Evolutionary conservation across 2,797 vertebrate species (phyloP).

Genomic region (Tachyglossus aculeatus): DNA sequence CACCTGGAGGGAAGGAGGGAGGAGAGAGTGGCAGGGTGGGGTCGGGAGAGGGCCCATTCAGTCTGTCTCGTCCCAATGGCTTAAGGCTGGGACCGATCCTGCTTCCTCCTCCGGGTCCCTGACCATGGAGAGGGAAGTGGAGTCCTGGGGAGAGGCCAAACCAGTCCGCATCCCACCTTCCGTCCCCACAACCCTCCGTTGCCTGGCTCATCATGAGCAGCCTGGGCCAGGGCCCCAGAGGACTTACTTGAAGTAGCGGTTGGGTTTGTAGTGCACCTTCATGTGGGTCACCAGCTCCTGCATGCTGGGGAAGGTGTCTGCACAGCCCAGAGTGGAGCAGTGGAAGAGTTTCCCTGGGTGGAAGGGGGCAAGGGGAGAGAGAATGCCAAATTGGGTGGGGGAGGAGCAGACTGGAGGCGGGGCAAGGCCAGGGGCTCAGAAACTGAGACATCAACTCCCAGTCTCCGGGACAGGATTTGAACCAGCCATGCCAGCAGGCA

Average conservation of each 20-base stretch:
- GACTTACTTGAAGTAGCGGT: constrained; percentile 93
- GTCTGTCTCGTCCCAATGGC: neutral
- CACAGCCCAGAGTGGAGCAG: constrained; percentile 84
- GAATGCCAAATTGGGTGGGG: too few relatives aligned
- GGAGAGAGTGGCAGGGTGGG: too few relatives aligned
- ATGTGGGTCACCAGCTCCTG: constrained; percentile 90
- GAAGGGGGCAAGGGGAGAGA: neutral
- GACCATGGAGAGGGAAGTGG: too few relatives aligned
- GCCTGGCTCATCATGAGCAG: too few relatives aligned
- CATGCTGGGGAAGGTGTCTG: constrained; percentile 87
- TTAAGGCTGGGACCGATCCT: too few relatives aligned
- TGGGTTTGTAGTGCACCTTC: constrained; percentile 93
- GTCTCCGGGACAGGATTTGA: neutral
- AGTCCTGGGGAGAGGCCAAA: too few relatives aligned
- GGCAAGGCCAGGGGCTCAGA: neutral
- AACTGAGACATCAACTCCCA: too few relatives aligned
- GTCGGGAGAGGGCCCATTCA: too few relatives aligned
- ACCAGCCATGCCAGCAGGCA: neutral
- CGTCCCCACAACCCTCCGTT: too few relatives aligned
- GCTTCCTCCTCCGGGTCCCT: too few relatives aligned
- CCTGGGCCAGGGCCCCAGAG: too few relatives aligned
- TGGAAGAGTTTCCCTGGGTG: constrained; percentile 84
- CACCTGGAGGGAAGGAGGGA: constrained; percentile 75
- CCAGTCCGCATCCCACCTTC: too few relatives aligned
- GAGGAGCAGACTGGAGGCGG: neutral